These are phyloP conservation scores for Drosophila koepferae DNA, from an alignment of 2,888 invertebrate genomes.

Conservation along the genomic window DNA sequence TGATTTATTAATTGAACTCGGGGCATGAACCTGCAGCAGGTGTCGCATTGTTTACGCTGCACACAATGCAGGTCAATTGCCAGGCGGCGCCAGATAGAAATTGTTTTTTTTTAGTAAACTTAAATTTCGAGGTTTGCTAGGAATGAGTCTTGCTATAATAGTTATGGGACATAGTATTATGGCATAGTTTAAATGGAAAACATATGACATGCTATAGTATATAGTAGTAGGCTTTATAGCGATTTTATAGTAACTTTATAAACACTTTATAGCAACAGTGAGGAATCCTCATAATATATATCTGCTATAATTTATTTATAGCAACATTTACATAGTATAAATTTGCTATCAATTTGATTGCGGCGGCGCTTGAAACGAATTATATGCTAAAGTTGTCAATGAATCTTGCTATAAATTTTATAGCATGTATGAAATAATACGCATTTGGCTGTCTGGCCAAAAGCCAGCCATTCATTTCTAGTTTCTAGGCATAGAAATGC, in stretches of 20 bases:
- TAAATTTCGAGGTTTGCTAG: conserved; percentile 1
- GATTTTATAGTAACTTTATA: neutral
- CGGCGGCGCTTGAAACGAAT: neutral
- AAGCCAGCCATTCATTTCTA: conserved; percentile 15
- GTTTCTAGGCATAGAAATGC: conserved; percentile 3
- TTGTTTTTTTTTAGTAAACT: neutral
- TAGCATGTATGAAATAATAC: neutral
- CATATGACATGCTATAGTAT: too few species aligned
- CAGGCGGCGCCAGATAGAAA: conserved; percentile 12
- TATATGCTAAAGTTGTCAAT: neutral
- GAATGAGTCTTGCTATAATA: conserved; percentile 15
- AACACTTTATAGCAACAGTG: neutral
- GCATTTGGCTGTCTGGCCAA: neutral
- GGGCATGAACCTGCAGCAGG: conserved; percentile 43
- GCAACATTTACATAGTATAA: neutral
- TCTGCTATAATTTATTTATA: neutral
- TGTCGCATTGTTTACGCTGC: conserved; percentile 26
- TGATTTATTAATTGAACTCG: conserved; percentile 44
- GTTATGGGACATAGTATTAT: neutral
- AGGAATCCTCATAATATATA: neutral
- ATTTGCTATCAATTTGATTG: neutral
- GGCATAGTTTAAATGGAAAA: neutral
- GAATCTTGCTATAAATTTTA: conserved; percentile 21
- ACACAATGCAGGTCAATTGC: conserved; percentile 27
- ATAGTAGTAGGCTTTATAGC: neutral